Conservation (phyloP, 2,113 vertebrate genomes). For the Poicephalus meyeri region DNA sequence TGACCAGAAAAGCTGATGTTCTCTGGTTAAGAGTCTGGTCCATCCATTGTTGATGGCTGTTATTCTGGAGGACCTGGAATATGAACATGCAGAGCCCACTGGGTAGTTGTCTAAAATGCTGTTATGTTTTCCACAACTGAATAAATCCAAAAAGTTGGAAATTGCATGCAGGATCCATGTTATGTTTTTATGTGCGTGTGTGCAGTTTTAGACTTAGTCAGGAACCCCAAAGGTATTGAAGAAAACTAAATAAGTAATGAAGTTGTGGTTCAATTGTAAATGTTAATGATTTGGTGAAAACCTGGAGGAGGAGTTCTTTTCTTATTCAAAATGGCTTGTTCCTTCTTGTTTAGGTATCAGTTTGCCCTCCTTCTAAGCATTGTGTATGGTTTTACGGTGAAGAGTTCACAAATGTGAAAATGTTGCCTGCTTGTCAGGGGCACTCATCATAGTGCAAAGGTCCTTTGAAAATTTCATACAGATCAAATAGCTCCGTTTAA, state of each 20-base stretch:
- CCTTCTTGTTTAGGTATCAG: neutral
- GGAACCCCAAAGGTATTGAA: neutral
- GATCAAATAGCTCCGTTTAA: conserved; percentile 32
- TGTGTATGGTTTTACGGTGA: neutral
- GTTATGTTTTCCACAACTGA: neutral
- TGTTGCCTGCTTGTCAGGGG: conserved; percentile 9
- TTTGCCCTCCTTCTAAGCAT: conserved; percentile 29
- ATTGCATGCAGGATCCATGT: neutral
- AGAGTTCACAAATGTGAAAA: conserved; percentile 50
- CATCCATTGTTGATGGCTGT: neutral
- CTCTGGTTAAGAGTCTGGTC: neutral
- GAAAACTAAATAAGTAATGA: conserved; percentile 29
- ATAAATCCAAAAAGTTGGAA: neutral
- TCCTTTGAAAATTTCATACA: conserved; percentile 45
- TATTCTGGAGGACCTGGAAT: neutral
- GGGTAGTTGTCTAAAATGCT: neutral
- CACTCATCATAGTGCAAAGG: conserved; percentile 30
- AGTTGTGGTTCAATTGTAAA: conserved; percentile 18
- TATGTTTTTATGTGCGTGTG: neutral
- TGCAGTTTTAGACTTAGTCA: neutral
- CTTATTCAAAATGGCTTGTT: neutral
- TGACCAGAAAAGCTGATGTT: neutral
- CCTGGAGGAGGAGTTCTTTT: neutral
- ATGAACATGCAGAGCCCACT: neutral
- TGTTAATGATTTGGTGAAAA: conserved; percentile 1